Evolutionary conservation across 2,888 invertebrate genomes (phyloP).

Genomic region (Spisula subtruncata): DNA sequence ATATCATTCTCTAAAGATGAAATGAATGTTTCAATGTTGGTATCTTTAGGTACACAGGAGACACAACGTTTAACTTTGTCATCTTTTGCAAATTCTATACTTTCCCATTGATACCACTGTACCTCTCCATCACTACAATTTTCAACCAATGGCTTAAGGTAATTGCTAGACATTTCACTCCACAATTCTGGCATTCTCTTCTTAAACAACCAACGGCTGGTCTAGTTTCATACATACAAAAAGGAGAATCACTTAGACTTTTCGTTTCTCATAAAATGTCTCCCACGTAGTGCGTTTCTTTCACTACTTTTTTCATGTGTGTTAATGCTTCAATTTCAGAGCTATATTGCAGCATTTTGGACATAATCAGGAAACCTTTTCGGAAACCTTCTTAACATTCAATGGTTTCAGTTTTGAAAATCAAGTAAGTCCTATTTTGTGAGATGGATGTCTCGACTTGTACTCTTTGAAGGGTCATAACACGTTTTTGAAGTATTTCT

Average conservation of each 20-base stretch:
- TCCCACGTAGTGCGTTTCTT: constrained; percentile 25
- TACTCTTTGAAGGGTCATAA: constrained; percentile 60
- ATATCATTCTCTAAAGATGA: constrained; percentile 42
- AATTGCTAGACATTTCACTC: constrained; percentile 27
- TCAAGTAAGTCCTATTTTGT: constrained; percentile 59
- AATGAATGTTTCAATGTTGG: constrained; percentile 39
- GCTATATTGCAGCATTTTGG: constrained; percentile 59
- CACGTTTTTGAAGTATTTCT: constrained; percentile 55
- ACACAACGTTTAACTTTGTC: constrained; percentile 53
- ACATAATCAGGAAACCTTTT: constrained; percentile 58
- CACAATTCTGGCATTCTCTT: constrained; percentile 55
- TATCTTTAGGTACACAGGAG: constrained; percentile 61
- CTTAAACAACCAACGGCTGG: constrained; percentile 39
- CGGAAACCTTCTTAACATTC: constrained; percentile 57
- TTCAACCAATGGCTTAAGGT: constrained; percentile 28
- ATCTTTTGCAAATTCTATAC: constrained; percentile 49
- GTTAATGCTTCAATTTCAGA: constrained; percentile 52
- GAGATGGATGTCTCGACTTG: constrained; percentile 49
- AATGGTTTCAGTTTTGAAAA: constrained; percentile 59
- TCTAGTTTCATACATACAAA: constrained; percentile 34
- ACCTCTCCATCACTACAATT: constrained; percentile 8
- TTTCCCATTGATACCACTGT: constrained; percentile 56
- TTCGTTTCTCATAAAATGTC: constrained; percentile 39
- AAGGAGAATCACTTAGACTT: constrained; percentile 35
- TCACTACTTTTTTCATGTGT: constrained; percentile 24